phyloP scores from a whole-genome alignment of 2,888 invertebrate genomes.

The Agonopterix alstromeriana region DNA sequence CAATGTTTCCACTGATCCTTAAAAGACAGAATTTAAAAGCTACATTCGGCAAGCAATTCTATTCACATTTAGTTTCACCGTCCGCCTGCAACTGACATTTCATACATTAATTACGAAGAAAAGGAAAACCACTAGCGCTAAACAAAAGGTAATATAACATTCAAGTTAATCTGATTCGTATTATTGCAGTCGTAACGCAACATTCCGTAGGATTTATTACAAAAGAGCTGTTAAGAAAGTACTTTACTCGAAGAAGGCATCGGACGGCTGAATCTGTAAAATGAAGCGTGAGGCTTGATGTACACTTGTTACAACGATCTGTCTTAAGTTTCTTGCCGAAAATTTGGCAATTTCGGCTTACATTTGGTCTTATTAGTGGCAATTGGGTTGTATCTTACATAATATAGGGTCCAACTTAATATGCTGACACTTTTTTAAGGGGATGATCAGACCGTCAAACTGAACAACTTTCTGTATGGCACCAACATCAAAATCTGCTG shows the following conservation, averaged over 20 bases:
- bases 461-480: no score
- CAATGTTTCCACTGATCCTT: no score
- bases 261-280: conserved; percentile 53
- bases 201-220: conserved; percentile 64
- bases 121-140: conserved; percentile 35
- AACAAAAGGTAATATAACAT: conserved; percentile 55
- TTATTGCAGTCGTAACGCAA: conserved; percentile 63
- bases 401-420: no score
- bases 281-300: conserved; percentile 46
- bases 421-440: no score
- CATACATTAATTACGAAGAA: conserved; percentile 47
- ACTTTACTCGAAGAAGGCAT: conserved; percentile 44
- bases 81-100: conserved; percentile 17
- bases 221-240: conserved; percentile 60
- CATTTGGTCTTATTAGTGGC: no score
- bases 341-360: no score
- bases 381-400: no score
- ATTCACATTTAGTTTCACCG: conserved; percentile 3
- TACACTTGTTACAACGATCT: no score
- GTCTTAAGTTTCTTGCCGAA: no score
- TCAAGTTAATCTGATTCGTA: conserved; percentile 62
- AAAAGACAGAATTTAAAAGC: background rate
- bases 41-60: conserved; percentile 1
- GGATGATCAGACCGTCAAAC: no score
- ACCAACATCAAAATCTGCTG: no score